Evolutionary conservation across 2,888 invertebrate species (phyloP).

Genomic region (Leptodirus hochenwartii): DNA sequence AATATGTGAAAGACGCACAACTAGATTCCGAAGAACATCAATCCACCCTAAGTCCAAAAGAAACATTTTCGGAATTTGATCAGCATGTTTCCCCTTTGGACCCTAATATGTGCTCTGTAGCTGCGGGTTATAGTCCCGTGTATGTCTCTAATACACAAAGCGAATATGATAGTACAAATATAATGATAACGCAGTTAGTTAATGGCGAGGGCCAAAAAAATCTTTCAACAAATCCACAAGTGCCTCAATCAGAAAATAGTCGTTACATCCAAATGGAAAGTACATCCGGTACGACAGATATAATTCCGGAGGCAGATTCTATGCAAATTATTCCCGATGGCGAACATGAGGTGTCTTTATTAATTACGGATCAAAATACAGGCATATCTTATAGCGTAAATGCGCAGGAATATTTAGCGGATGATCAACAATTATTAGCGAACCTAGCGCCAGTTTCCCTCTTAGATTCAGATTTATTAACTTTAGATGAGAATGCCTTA

Average conservation of each 20-base stretch:
- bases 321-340: slow-evolving; percentile 16
- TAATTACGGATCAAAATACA: slow-evolving; percentile 26
- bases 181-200: slow-evolving; percentile 23
- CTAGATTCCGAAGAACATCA: slow-evolving; percentile 17
- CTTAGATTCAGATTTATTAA: slow-evolving; percentile 20
- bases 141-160: slow-evolving; percentile 21
- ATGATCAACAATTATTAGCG: slow-evolving; percentile 23
- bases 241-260: slow-evolving; percentile 1
- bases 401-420: slow-evolving; percentile 18
- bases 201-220: slow-evolving; percentile 8
- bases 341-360: slow-evolving; percentile 24
- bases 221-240: too few species aligned
- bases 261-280: too few species aligned
- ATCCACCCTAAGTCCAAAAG: slow-evolving; percentile 13
- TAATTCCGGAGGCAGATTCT: neutral
- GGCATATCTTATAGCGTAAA: slow-evolving; percentile 17
- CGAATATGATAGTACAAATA: slow-evolving; percentile 18
- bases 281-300: too few species aligned
- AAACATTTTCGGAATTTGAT: slow-evolving; percentile 18
- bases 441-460: slow-evolving; percentile 20
- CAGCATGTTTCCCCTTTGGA: slow-evolving; percentile 25
- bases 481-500: slow-evolving; percentile 22
- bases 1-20: slow-evolving; percentile 24
- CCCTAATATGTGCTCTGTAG: slow-evolving; percentile 35
- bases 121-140: slow-evolving; percentile 43